Evolutionary conservation across 2,797 vertebrate species (phyloP).

Genomic region (Cyclopterus lumpus): DNA sequence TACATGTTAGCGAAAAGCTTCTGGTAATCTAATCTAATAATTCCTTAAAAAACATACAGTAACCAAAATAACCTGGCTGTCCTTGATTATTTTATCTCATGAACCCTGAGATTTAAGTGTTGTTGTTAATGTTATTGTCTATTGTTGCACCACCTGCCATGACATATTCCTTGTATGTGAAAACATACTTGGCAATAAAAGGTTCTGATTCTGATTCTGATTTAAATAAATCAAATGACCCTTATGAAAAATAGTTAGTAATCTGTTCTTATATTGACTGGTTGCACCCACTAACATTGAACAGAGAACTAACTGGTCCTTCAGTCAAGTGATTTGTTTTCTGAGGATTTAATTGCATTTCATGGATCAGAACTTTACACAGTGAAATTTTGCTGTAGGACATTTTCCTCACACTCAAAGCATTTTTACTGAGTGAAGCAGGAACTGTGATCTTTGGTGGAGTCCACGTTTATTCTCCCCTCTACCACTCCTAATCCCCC

Average conservation of each 20-base stretch:
- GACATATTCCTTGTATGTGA: no score
- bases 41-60: background rate
- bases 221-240: background rate
- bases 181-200: no score
- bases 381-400: constrained; percentile 27
- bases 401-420: constrained; percentile 34
- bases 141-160: no score
- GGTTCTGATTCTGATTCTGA: no score
- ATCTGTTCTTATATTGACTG: background rate
- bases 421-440: constrained; percentile 25
- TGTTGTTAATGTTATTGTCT: no score
- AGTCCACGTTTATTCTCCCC: constrained; percentile 56
- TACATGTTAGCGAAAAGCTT: background rate
- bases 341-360: constrained; percentile 40
- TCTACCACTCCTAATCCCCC: constrained; percentile 58
- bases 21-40: background rate
- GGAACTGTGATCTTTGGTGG: constrained; percentile 65
- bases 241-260: background rate
- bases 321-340: constrained; percentile 32
- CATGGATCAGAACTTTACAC: constrained; percentile 30
- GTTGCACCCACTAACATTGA: background rate
- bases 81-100: background rate
- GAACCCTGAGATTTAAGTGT: background rate
- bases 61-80: background rate
- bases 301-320: constrained; percentile 23